Conservation (phyloP, 2,888 invertebrate genomes). For the Limnephilus auricula region DNA sequence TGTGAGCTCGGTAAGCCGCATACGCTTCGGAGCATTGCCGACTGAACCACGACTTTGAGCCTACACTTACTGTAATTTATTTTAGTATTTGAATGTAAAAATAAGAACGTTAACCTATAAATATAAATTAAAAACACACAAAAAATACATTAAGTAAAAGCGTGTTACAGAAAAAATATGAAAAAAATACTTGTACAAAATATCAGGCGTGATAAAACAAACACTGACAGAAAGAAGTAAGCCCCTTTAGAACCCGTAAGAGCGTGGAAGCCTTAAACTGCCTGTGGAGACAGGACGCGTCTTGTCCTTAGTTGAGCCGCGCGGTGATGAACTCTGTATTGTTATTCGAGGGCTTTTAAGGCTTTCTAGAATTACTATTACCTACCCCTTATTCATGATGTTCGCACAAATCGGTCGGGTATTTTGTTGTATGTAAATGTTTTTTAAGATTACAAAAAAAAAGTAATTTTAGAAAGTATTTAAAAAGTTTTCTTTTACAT, state of each 20-base stretch:
- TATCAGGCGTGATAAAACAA: neutral
- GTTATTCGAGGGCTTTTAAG: neutral
- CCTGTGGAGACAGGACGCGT: neutral
- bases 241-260: neutral
- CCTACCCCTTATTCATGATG: neutral
- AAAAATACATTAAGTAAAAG: too few relatives aligned
- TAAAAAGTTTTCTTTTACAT: too few relatives aligned
- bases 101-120: too few relatives aligned
- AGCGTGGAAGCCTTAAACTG: neutral
- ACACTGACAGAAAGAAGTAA: neutral
- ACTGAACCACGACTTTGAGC: too few relatives aligned
- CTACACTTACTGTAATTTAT: too few relatives aligned
- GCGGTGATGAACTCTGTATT: neutral
- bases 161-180: neutral
- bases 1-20: too few relatives aligned
- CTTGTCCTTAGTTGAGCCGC: neutral
- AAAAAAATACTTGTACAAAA: neutral
- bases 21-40: too few relatives aligned
- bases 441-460: neutral
- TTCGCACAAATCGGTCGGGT: neutral
- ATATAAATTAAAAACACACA: too few relatives aligned
- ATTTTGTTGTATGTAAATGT: neutral
- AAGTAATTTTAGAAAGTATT: too few relatives aligned
- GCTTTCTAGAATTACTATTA: neutral
- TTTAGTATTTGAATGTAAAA: too few relatives aligned